Conservation (phyloP, 2,797 vertebrate species). For the Tadarida brasiliensis region DNA sequence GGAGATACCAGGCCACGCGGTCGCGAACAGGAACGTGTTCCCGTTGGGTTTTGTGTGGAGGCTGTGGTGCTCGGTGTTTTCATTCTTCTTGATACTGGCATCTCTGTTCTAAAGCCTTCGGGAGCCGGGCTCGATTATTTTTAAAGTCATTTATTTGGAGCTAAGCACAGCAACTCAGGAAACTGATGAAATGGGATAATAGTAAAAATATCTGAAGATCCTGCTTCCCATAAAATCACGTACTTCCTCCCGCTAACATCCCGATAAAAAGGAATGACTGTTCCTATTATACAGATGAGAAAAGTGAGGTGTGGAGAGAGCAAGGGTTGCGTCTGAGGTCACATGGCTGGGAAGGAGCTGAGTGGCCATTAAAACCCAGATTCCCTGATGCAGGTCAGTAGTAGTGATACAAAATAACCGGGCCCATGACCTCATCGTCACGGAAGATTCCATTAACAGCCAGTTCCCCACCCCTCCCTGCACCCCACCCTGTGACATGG, state of each 20-base stretch:
- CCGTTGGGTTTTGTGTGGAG: neutral
- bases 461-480: neutral
- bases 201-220: neutral
- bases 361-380: neutral
- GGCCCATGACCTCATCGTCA: rapidly evolving
- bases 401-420: no score
- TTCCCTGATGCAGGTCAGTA: neutral
- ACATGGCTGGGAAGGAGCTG: neutral
- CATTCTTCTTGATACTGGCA: neutral
- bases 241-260: neutral
- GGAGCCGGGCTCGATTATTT: neutral
- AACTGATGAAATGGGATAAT: rapidly evolving
- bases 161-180: neutral
- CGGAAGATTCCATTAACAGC: neutral
- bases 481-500: neutral
- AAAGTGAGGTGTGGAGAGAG: neutral
- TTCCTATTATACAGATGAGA: neutral
- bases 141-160: neutral
- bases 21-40: rapidly evolving
- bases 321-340: neutral
- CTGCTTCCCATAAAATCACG: no score
- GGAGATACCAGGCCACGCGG: neutral
- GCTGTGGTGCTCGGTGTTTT: neutral
- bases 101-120: neutral
- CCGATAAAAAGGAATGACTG: neutral